phyloP scores from a whole-genome alignment of 2,113 vertebrate genomes.

The Hymenochirus boettgeri region DNA sequence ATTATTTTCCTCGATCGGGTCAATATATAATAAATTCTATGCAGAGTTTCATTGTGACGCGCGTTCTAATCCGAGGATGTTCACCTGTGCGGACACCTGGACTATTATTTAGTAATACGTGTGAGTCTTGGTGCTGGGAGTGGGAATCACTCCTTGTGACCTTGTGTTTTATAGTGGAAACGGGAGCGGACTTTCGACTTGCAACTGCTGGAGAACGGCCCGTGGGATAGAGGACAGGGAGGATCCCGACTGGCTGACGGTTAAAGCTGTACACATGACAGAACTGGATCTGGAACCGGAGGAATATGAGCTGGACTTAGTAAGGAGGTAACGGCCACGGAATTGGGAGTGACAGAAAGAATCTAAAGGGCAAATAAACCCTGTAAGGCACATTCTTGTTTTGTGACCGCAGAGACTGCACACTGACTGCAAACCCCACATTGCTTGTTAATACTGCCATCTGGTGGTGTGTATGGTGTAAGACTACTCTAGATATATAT shows the following conservation, averaged over 20 bases:
- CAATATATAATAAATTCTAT: too few relatives aligned
- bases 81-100: too few relatives aligned
- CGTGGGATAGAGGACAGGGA: constrained; percentile 70
- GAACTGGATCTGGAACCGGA: constrained; percentile 83
- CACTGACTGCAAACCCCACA: too few relatives aligned
- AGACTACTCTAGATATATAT: too few relatives aligned
- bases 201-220: constrained; percentile 87
- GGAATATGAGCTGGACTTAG: constrained; percentile 87
- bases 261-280: constrained; percentile 63
- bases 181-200: constrained; percentile 98
- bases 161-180: constrained; percentile 83
- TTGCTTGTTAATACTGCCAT: too few relatives aligned
- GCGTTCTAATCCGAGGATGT: too few relatives aligned
- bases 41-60: too few relatives aligned
- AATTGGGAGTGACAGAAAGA: too few relatives aligned
- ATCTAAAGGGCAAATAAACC: too few relatives aligned
- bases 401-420: too few relatives aligned
- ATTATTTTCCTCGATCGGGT: too few relatives aligned
- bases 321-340: constrained; percentile 73
- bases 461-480: neutral
- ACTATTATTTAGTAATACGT: neutral
- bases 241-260: constrained; percentile 81
- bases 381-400: too few relatives aligned
- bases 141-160: constrained; percentile 47
- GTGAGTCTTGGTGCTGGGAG: neutral